These are phyloP conservation scores for Gadopsis marmoratus DNA, from an alignment of 2,797 vertebrate species.

Conservation along the genomic window DNA sequence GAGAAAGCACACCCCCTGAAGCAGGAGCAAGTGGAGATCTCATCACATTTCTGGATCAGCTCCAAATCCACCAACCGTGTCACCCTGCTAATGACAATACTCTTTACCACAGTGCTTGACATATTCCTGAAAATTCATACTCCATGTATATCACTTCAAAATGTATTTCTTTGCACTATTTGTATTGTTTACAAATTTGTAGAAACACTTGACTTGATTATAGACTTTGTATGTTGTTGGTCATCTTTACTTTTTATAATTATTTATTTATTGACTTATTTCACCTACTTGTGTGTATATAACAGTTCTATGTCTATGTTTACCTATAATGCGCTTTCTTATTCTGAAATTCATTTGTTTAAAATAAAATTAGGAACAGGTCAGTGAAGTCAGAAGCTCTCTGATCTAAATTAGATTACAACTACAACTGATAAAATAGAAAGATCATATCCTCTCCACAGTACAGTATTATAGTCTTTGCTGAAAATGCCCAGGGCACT, in stretches of 20 bases:
- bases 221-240: neutral
- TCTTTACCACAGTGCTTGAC: neutral
- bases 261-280: neutral
- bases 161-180: neutral
- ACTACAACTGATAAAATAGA: neutral
- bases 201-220: neutral
- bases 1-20: neutral
- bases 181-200: neutral
- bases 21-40: slow-evolving; percentile 19
- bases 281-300: neutral
- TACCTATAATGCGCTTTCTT: neutral
- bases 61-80: slow-evolving; percentile 11
- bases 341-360: neutral
- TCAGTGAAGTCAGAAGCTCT: neutral
- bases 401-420: slow-evolving; percentile 19
- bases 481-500: slow-evolving; percentile 53
- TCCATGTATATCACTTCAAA: neutral
- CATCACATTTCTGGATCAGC: slow-evolving; percentile 8
- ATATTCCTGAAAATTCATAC: neutral
- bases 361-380: slow-evolving; percentile 6
- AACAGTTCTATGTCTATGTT: neutral
- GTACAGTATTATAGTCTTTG: slow-evolving; percentile 17
- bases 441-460: slow-evolving; percentile 31
- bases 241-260: neutral
- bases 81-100: neutral